Evolutionary conservation across 1,140 invertebrate genomes (phyloP).

Genomic region (Penaeus vannamei): DNA sequence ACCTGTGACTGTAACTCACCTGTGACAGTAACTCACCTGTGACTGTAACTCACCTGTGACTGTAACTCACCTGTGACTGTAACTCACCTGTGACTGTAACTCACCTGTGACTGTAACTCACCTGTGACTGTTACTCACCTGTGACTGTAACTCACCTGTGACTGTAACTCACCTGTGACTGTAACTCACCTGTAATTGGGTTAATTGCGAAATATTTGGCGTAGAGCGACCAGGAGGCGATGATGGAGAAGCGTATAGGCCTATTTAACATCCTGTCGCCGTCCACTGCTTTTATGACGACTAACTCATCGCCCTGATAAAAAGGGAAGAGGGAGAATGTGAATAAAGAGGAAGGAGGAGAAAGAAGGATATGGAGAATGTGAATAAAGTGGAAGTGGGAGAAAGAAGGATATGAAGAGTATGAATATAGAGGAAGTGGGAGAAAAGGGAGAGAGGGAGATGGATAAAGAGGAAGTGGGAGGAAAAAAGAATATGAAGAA

Average conservation of each 20-base stretch:
- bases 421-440: neutral
- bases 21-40: constrained; percentile 80
- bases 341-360: neutral
- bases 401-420: neutral
- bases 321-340: neutral
- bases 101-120: constrained; percentile 80
- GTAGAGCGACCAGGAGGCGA: constrained; percentile 86
- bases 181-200: constrained; percentile 80
- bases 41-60: constrained; percentile 80
- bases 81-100: constrained; percentile 79
- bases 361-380: neutral
- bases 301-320: constrained; percentile 76
- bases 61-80: constrained; percentile 80
- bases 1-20: constrained; percentile 83
- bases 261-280: constrained; percentile 88
- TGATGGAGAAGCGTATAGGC: constrained; percentile 85
- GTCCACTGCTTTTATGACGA: constrained; percentile 88
- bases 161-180: constrained; percentile 81
- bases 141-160: constrained; percentile 81
- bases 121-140: constrained; percentile 82
- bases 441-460: neutral
- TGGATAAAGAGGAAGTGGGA: too few species aligned
- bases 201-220: constrained; percentile 87
- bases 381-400: neutral
- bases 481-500: too few species aligned